phyloP scores from a whole-genome alignment of 1,140 invertebrate genomes.

The Aplysia californica region DNA sequence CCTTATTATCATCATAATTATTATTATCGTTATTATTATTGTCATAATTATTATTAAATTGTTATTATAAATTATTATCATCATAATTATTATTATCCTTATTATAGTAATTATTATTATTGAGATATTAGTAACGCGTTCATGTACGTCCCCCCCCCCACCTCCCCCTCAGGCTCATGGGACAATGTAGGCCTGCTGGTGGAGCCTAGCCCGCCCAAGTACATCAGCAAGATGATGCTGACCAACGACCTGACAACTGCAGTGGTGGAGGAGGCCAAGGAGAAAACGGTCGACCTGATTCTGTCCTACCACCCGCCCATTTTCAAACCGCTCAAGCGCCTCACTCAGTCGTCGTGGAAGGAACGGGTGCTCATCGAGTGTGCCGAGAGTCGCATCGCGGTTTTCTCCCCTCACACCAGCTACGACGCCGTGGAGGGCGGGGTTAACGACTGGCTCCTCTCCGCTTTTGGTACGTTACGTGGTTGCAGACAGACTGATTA shows the following conservation, averaged over 20 bases:
- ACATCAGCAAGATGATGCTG: slow-evolving; percentile 77
- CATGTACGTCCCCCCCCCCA: not conserved
- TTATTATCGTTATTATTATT: not conserved
- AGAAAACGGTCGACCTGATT: slow-evolving; percentile 79
- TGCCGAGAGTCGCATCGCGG: slow-evolving; percentile 85
- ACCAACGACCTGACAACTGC: slow-evolving; percentile 91
- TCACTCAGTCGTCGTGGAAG: slow-evolving; percentile 80
- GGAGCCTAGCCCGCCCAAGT: slow-evolving; percentile 75
- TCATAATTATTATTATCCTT: no score
- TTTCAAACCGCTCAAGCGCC: slow-evolving; percentile 84
- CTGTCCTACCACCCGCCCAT: slow-evolving; percentile 97
- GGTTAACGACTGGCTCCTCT: slow-evolving; percentile 92
- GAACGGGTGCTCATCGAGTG: slow-evolving; percentile 85
- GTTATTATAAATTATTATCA: not conserved
- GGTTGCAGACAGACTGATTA: no score
- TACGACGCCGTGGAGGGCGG: slow-evolving; percentile 87
- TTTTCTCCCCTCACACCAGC: slow-evolving; percentile 94
- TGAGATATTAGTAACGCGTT: not conserved
- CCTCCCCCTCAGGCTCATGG: slow-evolving; percentile 76
- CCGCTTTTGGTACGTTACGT: slow-evolving; percentile 74
- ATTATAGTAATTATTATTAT: not conserved
- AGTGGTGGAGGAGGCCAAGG: slow-evolving; percentile 87
- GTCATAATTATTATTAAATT: not conserved
- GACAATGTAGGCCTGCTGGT: slow-evolving; percentile 95
- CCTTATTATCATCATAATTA: not conserved